Evolutionary conservation across 2,888 invertebrate genomes (phyloP).

Genomic region (Sinhomidia bicolor): DNA sequence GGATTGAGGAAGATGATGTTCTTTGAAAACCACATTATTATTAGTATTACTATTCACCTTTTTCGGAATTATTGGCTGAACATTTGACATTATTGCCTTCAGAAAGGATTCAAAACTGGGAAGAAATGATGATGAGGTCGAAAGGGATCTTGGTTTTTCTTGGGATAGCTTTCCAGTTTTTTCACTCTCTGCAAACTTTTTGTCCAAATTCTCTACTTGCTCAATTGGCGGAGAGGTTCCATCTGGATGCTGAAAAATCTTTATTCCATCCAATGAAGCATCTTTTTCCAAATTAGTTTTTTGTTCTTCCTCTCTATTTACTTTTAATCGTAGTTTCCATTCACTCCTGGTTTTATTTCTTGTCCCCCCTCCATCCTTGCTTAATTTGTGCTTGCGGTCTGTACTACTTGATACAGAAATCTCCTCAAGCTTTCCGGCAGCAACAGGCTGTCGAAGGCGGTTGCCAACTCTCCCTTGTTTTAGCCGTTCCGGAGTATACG

Average conservation of each 20-base stretch:
- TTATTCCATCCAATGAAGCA: not conserved
- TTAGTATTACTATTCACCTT: not conserved
- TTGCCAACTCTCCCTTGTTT: not conserved
- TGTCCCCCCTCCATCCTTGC: not conserved
- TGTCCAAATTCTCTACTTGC: not conserved
- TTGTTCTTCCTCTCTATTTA: not conserved
- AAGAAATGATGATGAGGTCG: constrained; percentile 16
- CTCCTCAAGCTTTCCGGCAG: not conserved
- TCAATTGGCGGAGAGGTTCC: not conserved
- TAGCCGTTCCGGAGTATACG: constrained; percentile 9
- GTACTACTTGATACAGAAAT: not conserved
- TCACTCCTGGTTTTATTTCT: not conserved
- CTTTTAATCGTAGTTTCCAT: not conserved
- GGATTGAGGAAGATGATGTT: too few relatives aligned
- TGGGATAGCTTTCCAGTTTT: not conserved
- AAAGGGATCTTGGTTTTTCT: constrained; percentile 26
- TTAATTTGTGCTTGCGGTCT: not conserved
- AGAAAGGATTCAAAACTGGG: constrained; percentile 36
- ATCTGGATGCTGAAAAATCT: not conserved
- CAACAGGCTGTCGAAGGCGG: not conserved
- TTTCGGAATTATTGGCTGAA: not conserved
- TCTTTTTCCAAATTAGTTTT: not conserved
- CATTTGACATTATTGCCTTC: constrained; percentile 33
- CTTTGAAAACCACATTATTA: too few relatives aligned
- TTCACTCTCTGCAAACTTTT: not conserved